Conservation (phyloP, 2,888 invertebrate genomes). For the Mythimna vitellina region DNA sequence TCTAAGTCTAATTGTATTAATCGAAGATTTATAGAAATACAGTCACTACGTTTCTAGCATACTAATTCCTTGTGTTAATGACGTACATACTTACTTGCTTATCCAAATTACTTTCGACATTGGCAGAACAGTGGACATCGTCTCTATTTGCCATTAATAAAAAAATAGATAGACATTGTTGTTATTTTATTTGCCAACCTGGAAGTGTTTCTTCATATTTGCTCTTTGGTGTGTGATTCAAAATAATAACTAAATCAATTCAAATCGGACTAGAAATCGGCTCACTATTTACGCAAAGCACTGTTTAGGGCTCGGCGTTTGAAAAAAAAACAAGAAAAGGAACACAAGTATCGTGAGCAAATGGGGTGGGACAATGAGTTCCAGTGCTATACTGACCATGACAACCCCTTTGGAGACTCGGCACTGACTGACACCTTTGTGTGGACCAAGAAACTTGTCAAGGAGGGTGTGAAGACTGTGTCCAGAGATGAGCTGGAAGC, state of each 20-base stretch:
- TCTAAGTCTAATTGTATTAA: too few species aligned
- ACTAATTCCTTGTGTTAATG: too few species aligned
- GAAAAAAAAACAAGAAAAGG: constrained; percentile 97
- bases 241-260: background rate
- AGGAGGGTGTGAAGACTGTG: constrained; percentile 96
- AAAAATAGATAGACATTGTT: too few species aligned
- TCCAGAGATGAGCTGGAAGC: constrained; percentile 95
- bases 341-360: constrained; percentile 95
- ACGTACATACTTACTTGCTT: too few species aligned
- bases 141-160: too few species aligned
- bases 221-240: too few species aligned
- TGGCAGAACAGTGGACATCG: too few species aligned
- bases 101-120: too few species aligned
- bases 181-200: too few species aligned
- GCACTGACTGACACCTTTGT: constrained; percentile 98
- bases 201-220: too few species aligned
- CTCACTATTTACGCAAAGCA: background rate
- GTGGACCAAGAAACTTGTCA: constrained; percentile 98
- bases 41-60: too few species aligned
- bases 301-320: constrained; percentile 92
- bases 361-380: constrained; percentile 99
- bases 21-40: too few species aligned
- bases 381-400: constrained; percentile 98
- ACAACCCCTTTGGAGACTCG: constrained; percentile 99
- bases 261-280: background rate